Base-by-base conservation (phyloP, 2,113 vertebrate species). In the Chunga burmeisteri region DNA sequence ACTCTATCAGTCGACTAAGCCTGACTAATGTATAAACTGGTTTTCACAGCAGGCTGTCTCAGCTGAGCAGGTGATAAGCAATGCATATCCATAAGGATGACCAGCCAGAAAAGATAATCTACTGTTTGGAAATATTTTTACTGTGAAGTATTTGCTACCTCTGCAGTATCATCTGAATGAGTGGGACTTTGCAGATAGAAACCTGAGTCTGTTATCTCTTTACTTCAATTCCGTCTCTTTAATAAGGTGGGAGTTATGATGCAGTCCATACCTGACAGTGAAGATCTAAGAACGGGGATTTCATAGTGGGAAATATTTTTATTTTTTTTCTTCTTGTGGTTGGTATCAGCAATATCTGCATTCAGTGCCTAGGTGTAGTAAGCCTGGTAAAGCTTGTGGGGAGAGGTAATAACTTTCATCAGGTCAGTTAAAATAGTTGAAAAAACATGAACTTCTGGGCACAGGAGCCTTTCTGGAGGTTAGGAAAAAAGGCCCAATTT, bases 11-110 rank as follows among this genome's bases (percentile, higher is more conserved):
- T 66, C 1, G 7, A 34, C 81, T 82, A 83, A 97, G 81, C 93
- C 87, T 97, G 94, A 97, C 96, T 96, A 97, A 97, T 95, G 89
- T 81, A 96, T 93, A 88, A 96, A 90, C 53, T 93, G 74, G 55
- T 94, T 90, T 93, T 67, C 91, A 84, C 81, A 88, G 86, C 67
- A 94, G 77, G 58, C 84, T 58, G n/a, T 71, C 12, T 36, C 81
- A 87, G 91, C 84, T 87, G 66, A 89, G 81, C 47, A 44, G 65
- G 81, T 71, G 86, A 94, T 91, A 97, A 96, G 94, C 68, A 91
- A 29, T 8, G 22, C 56, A 72, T 50, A 80, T 52, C 91, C 89
- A 40, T 55, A 81, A 88, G 61, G 79, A 88, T 44, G 42, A 80
- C 44, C 82, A 86, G 79, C 22, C 80, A 81, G 71, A 36, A 73